These are phyloP conservation scores for Osedax fenrisi DNA, from an alignment of 2,888 invertebrate species.

Conservation along the genomic window DNA sequence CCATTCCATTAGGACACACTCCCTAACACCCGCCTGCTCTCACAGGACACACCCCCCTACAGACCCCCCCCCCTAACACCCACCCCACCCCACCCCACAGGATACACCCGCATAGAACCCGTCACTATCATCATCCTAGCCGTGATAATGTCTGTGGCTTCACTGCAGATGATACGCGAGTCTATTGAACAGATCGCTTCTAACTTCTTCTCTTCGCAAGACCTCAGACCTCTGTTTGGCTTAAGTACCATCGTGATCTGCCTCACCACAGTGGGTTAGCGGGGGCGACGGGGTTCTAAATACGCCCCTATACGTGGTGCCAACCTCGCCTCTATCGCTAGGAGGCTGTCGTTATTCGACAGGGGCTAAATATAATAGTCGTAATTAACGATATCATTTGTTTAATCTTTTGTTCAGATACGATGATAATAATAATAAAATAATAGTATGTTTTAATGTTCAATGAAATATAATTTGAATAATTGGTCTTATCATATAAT, in stretches of 20 bases:
- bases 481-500: too few relatives aligned
- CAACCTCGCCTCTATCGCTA: too few relatives aligned
- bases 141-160: constrained; percentile 49
- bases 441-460: too few relatives aligned
- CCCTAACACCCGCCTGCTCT: not conserved
- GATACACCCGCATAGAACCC: constrained; percentile 48
- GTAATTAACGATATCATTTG: too few relatives aligned
- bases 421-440: too few relatives aligned
- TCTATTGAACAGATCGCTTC: constrained; percentile 45
- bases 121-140: constrained; percentile 47
- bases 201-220: constrained; percentile 13
- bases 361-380: too few relatives aligned
- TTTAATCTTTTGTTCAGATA: too few relatives aligned
- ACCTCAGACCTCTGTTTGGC: constrained; percentile 38
- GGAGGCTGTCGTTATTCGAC: too few relatives aligned
- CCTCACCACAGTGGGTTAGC: constrained; percentile 42
- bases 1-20: too few relatives aligned
- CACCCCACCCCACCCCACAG: constrained; percentile 18
- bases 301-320: too few relatives aligned
- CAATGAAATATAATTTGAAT: too few relatives aligned
- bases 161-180: constrained; percentile 46
- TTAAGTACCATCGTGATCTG: constrained; percentile 42
- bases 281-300: too few relatives aligned
- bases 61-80: not conserved
- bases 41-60: not conserved